Percentiles rank a stretch among this genome's conserved stretches.
Evolutionary conservation across 2,888 invertebrate species (phyloP).

Genomic region (Drosophila pseudotakahashii): DNA sequence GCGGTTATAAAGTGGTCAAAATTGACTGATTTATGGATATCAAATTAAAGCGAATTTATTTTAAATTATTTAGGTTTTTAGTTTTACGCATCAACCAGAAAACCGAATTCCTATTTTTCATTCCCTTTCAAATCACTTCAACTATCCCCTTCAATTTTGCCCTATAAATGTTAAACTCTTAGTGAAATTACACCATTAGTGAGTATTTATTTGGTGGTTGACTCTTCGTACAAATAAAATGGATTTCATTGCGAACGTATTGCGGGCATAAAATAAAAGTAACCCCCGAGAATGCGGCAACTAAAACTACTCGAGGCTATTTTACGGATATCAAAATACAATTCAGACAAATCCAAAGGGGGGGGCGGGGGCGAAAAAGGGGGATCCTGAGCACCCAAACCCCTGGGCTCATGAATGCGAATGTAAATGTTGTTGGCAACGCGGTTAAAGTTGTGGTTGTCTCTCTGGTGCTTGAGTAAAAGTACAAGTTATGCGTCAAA

Average conservation of each 20-base stretch:
- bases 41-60: conserved; percentile 5
- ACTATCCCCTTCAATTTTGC: not conserved
- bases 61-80: conserved; percentile 7
- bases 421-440: conserved; percentile 45
- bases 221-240: conserved; percentile 29
- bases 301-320: conserved; percentile 63
- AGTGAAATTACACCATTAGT: conserved; percentile 52
- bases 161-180: conserved; percentile 6
- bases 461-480: conserved; percentile 51
- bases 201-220: conserved; percentile 49
- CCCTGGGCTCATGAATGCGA: conserved; percentile 58
- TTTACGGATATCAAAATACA: conserved; percentile 70
- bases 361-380: not conserved
- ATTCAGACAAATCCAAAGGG: conserved; percentile 42
- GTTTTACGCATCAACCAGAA: too few species aligned
- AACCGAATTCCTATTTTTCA: too few species aligned
- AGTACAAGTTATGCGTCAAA: conserved; percentile 61
- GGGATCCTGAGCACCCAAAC: conserved; percentile 13
- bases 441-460: conserved; percentile 35
- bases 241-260: conserved; percentile 49
- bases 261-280: conserved; percentile 31
- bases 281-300: conserved; percentile 30
- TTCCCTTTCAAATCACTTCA: too few species aligned
- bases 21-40: conserved; percentile 37
- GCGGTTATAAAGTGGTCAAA: conserved; percentile 8